Base-by-base conservation (phyloP, 2,888 invertebrate genomes). In the Diploptera punctata region DNA sequence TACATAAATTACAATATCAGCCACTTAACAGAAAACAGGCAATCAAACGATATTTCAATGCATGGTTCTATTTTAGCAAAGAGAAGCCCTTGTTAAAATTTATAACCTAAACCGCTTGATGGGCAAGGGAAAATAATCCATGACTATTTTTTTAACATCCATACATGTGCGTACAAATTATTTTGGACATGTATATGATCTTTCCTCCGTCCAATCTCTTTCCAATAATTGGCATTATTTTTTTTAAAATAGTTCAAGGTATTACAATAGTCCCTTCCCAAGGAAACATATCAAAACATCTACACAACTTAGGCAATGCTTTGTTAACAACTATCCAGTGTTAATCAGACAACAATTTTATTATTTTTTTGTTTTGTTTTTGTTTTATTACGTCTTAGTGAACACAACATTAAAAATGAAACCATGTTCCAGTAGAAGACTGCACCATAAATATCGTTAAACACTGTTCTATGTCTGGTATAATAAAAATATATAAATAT, bases 401-500 rank as follows among this genome's bases (percentile, higher is more conserved):
- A 72, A 72, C 72, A 72, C 72, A 72, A 68, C 68, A 68, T 60
- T 47, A 68, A 72, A 72, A 68, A 68, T 49, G 24, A 70, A 62
- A 62, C 38, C 38, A 57, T 57, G 60, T 44, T 18, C 60, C 69
- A 60, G 24, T 18, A 60, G 26, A 43, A 33, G 33, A 65, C 43
- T 57, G 57, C 26, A 24, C 60, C 57, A 69, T 69, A 38, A 60
- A 54, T 29, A 54, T 49, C 19, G 43, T 60, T 54, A 9, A 65
- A 65, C 65, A 65, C 29, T 65, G 47, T 38, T 47, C 47, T 52
- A 54, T 70, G 61, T 62, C 61, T 70, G 61, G n/a, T 62, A 62
- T 70, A 38, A 70, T 70, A 70, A 70, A 70, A 70, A 70, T 70
- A 70, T 70, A 70, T 70, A 70, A 70, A 70, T 70, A 62, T 70